A percentile compares a stretch with the other conserved stretches of the same genome.
These are phyloP conservation scores for Caenorhabditis imperialis DNA, from an alignment of 2,888 invertebrate genomes.

Conservation along the genomic window DNA sequence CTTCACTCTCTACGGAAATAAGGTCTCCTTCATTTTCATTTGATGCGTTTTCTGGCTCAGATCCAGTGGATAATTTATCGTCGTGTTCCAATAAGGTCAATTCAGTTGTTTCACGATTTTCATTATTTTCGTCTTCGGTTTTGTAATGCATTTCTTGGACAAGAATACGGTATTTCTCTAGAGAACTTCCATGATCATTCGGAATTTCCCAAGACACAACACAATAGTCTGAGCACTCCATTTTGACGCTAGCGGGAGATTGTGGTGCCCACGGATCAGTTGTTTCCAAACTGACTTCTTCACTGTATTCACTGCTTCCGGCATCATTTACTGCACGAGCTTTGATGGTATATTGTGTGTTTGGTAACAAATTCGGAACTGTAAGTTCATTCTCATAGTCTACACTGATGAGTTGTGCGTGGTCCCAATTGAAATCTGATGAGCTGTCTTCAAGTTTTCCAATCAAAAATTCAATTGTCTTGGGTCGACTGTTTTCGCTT, in stretches of 20 bases:
- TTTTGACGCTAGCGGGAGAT: constrained; percentile 54
- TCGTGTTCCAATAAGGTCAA: background rate
- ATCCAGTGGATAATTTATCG: background rate
- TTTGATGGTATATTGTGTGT: constrained; percentile 63
- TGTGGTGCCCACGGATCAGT: constrained; percentile 69
- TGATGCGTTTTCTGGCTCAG: constrained; percentile 1
- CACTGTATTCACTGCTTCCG: constrained; percentile 62
- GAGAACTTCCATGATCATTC: constrained; percentile 67
- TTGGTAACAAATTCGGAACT: constrained; percentile 56
- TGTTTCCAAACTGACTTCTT: constrained; percentile 61
- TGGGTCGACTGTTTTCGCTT: constrained; percentile 42
- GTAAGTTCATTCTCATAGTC: constrained; percentile 51
- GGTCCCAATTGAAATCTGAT: constrained; percentile 56
- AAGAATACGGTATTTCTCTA: constrained; percentile 60
- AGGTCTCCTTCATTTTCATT: background rate
- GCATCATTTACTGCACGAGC: constrained; percentile 66
- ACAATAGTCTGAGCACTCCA: constrained; percentile 66
- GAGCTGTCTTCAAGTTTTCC: constrained; percentile 55
- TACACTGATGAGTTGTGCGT: constrained; percentile 28
- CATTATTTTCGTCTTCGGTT: background rate
- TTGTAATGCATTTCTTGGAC: constrained; percentile 54
- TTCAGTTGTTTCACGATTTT: no score
- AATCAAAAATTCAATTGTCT: constrained; percentile 49
- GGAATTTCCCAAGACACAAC: constrained; percentile 68
- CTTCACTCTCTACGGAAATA: background rate